These are phyloP conservation scores for Plodia interpunctella DNA, from an alignment of 1,140 invertebrate genomes.

Conservation along the genomic window DNA sequence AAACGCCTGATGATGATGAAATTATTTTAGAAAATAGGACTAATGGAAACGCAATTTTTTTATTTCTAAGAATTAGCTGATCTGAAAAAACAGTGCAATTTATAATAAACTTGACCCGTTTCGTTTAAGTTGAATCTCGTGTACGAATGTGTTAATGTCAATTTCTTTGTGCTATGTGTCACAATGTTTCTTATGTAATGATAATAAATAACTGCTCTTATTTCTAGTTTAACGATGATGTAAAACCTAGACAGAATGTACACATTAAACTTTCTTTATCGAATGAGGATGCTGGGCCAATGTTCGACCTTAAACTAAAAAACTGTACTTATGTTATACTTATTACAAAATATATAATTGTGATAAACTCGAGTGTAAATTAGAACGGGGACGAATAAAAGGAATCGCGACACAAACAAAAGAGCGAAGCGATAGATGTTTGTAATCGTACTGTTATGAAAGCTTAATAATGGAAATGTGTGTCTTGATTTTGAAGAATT, in stretches of 20 bases:
- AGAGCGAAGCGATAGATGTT: neutral
- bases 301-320: too few relatives aligned
- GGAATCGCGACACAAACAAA: neutral
- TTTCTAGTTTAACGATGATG: neutral
- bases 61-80: neutral
- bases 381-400: slow-evolving; percentile 3
- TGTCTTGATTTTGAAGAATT: too few relatives aligned
- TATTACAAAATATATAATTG: neutral
- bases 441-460: too few relatives aligned
- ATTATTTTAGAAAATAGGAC: too few relatives aligned
- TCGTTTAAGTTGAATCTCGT: neutral
- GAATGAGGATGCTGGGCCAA: too few relatives aligned
- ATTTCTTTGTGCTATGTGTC: neutral
- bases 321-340: too few relatives aligned
- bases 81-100: neutral
- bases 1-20: too few relatives aligned
- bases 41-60: too few relatives aligned
- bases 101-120: neutral
- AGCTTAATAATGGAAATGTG: too few relatives aligned
- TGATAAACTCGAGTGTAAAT: neutral
- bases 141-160: slow-evolving; percentile 5
- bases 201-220: neutral
- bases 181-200: neutral
- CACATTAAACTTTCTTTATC: too few relatives aligned
- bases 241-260: too few relatives aligned